A percentile compares a stretch with the other conserved stretches of the same genome.
Conservation (phyloP, 2,113 vertebrate genomes). For the Hydrolagus affinis region DNA sequence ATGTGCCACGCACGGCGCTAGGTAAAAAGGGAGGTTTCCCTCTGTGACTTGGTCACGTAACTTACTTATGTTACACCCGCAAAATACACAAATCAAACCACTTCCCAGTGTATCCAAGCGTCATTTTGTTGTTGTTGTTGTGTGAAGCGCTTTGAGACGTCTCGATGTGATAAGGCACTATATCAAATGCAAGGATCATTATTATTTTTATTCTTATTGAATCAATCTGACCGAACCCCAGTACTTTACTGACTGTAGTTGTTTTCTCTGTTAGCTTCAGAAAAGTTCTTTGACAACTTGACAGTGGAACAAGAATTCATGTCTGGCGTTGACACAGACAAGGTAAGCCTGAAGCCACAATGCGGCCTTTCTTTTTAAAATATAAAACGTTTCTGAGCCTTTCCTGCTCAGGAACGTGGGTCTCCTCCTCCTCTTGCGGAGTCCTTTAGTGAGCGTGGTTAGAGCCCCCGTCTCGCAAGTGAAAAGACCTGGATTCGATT, state of each 20-base stretch:
- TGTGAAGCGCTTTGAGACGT: too few species aligned
- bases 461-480: background rate
- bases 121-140: too few species aligned
- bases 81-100: too few species aligned
- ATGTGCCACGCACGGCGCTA: too few species aligned
- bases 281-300: constrained; percentile 93
- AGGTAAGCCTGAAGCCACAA: constrained; percentile 56
- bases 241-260: background rate
- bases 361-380: background rate
- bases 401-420: background rate
- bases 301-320: constrained; percentile 98
- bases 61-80: too few species aligned
- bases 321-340: constrained; percentile 96
- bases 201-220: background rate
- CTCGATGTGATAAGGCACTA: too few species aligned
- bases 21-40: too few species aligned
- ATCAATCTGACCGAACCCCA: background rate
- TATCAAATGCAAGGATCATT: too few species aligned
- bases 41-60: too few species aligned
- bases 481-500: too few species aligned
- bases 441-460: background rate
- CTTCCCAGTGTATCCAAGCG: too few species aligned
- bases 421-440: background rate
- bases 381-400: too few species aligned
- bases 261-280: constrained; percentile 72